Base-by-base conservation (phyloP, 1,140 invertebrate species). In the Bactericera cockerelli region DNA sequence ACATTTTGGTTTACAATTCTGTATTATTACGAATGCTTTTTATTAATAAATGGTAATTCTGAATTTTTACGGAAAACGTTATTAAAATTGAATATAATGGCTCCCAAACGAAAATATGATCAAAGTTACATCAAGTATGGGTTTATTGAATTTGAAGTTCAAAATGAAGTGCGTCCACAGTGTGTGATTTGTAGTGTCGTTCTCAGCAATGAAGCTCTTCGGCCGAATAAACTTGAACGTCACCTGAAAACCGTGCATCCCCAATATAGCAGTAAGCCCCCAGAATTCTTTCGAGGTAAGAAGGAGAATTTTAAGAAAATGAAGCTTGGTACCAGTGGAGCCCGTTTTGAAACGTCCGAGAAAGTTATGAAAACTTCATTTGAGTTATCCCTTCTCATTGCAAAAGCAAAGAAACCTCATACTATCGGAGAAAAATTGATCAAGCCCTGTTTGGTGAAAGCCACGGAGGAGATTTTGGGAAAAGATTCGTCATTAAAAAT, bases 221-320 rank as follows among this genome's bases (percentile, higher is more conserved):
- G 63, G 26, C 62, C 61, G 38, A 61, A 59, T 36, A 64, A 64
- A 28, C 62, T 66, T 54, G 33, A 62, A 64, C 61, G 59, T 57
- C 62, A 66, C 60, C 59, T 65, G 36, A 53, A 63, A 28, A 62
- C 65, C 2, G 61, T 63, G 13, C 62, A 66, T 65, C 57, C 60
- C 1, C 63, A 62, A 59, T 59, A 53, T 1, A 60, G 22, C 58
- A 39, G 61, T 55, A 59, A 60, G 56, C 56, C 65, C 42, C 63
- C n/a, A 60, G 59, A 64, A 63, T 66, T 65, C 53, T 64, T 65
- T 39, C 58, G 60, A 60, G 62, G 64, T 13, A 64, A 65, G 60
- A 22, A 61, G 59, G 49, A 53, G 26, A 66, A 65, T 58, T 49
- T 60, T 26, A 64, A 66, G 60, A 66, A 62, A 63, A 66, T 65